Base-by-base conservation (phyloP, 2,888 invertebrate genomes). In the Caenorhabditis parvicauda region DNA sequence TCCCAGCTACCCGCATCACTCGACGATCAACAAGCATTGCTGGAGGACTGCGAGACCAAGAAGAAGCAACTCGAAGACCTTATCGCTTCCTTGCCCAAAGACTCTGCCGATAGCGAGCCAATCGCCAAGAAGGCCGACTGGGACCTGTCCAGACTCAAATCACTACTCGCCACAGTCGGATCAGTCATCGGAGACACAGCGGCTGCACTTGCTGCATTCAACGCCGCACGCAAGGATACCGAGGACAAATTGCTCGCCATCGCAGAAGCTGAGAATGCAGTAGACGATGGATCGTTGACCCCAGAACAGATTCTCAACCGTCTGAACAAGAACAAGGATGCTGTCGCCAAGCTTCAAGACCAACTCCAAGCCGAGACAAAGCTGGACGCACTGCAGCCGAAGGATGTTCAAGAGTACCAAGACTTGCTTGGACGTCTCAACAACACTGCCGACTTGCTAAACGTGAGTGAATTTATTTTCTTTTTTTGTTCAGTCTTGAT, bases 191-290 rank as follows among this genome's bases (percentile, higher is more conserved):
- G 67, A 25, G 67, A 70, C 56, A 68, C 67, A 42, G 46, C 68
- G 28, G 67, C 67, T 38, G 67, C 70, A 48, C 64, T 67, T 48
- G 70, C 67, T 27, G 60, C 67, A 19, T 68, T 67, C 61, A 65
- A 61, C 27, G 64, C 67, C 7, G 59, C 64, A 49, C 63, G 68
- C 44, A 67, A 65, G 51, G 62, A 67, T 22, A 64, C 64, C 39
- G 70, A 68, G 55, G 63, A 63, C 24, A 45, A 63, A 39, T 61
- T 65, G 19, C 54, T 65, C 49, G 61, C 58, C 29, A 59, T 65
- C 45, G 62, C 65, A 27, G 45, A 54, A 21, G 44, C 49, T 17
- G 37, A 43, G 14, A 28, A 22, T 27, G 14, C 12, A 21, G 37
- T 12, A n/a, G 55, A 49, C 14, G 37, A 32, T 21, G 47, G 39